phyloP scores from a whole-genome alignment of 2,113 vertebrate genomes.

The Ursus arctos region DNA sequence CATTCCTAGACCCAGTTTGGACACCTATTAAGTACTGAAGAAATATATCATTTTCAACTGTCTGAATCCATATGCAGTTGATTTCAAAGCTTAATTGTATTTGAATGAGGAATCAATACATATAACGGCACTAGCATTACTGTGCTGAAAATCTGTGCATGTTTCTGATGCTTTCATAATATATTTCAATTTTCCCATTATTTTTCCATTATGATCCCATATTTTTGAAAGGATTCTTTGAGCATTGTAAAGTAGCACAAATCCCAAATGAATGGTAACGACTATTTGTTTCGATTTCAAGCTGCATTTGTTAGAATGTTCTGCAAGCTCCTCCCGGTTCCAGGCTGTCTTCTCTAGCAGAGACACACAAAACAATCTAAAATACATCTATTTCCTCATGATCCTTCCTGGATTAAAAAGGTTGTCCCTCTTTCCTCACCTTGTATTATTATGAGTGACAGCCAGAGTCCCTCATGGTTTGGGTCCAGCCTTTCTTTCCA shows the following conservation, averaged over 20 bases:
- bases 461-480: neutral
- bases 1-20: constrained; percentile 47
- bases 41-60: constrained; percentile 79
- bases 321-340: constrained; percentile 19
- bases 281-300: constrained; percentile 60
- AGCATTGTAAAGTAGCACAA: constrained; percentile 45
- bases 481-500: neutral
- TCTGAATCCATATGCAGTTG: constrained; percentile 72
- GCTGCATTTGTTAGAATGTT: constrained; percentile 37
- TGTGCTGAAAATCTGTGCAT: constrained; percentile 45
- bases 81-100: constrained; percentile 79
- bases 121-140: constrained; percentile 65
- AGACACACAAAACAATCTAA: neutral
- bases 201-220: constrained; percentile 75
- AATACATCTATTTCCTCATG: neutral
- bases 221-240: constrained; percentile 77
- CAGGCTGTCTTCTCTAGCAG: neutral
- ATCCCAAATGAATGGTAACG: constrained; percentile 66
- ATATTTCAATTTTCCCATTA: constrained; percentile 80
- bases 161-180: constrained; percentile 70
- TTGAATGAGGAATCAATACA: constrained; percentile 81
- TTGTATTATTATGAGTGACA: neutral
- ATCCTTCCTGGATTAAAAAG: neutral
- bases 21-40: constrained; percentile 70
- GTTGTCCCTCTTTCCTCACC: neutral